phyloP scores from a whole-genome alignment of 2,797 vertebrate genomes.

The Poecilia wingei region DNA sequence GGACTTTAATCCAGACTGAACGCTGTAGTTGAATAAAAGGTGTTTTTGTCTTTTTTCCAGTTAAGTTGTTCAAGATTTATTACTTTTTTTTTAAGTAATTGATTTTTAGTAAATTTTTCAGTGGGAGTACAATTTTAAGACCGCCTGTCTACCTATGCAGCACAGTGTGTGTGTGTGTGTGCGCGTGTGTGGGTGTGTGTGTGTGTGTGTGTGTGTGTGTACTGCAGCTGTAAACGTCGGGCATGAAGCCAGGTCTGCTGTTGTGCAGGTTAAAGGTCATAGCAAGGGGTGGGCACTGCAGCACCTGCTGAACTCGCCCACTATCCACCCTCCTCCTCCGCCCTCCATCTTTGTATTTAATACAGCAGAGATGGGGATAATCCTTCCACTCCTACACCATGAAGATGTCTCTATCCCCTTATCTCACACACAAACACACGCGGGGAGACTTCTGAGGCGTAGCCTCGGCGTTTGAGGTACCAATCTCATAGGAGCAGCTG shows the following conservation, averaged over 20 bases:
- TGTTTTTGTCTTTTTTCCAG: background rate
- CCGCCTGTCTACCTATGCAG: background rate
- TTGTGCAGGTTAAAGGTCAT: conserved; percentile 58
- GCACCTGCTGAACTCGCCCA: conserved; percentile 63
- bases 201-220: too few species aligned
- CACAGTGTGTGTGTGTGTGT: background rate
- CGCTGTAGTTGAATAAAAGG: background rate
- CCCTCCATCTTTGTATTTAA: conserved; percentile 68
- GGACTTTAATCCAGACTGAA: background rate
- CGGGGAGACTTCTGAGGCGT: conserved; percentile 69
- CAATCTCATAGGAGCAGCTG: conserved; percentile 81
- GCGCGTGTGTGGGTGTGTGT: too few species aligned
- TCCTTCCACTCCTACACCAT: conserved; percentile 72
- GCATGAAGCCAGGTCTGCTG: conserved; percentile 15
- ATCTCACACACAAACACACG: conserved; percentile 67
- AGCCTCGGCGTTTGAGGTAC: conserved; percentile 74
- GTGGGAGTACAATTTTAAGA: background rate
- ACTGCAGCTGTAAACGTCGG: conserved; percentile 8
- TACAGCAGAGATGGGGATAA: conserved; percentile 74
- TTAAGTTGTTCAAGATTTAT: background rate
- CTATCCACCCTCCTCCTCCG: background rate
- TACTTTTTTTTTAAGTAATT: background rate
- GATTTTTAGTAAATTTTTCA: background rate
- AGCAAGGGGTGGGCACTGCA: conserved; percentile 43
- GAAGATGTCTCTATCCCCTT: conserved; percentile 76